These are phyloP conservation scores for Aculops lycopersici DNA, from an alignment of 1,140 invertebrate species.

Conservation along the genomic window DNA sequence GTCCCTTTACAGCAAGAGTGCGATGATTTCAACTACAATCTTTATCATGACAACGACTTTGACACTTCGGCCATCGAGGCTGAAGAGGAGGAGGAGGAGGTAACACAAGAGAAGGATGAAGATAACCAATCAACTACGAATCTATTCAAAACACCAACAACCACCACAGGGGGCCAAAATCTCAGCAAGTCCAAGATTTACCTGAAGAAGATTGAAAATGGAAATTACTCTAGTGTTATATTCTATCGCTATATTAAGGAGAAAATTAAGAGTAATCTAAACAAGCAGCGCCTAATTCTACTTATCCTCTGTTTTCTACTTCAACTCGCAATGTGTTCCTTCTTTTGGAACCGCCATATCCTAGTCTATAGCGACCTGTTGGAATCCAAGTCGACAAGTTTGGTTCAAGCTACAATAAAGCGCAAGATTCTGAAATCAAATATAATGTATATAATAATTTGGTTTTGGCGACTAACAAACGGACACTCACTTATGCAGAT, in stretches of 20 bases:
- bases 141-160: not conserved
- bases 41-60: not conserved
- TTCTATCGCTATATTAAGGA: conserved; percentile 18
- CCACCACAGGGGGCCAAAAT: not conserved
- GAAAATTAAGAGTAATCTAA: conserved; percentile 9
- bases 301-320: conserved; percentile 29
- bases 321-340: conserved; percentile 31
- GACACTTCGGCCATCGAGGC: not conserved
- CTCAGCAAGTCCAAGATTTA: not conserved
- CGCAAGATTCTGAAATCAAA: conserved; percentile 21
- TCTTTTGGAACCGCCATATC: conserved; percentile 45
- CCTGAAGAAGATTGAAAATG: not conserved
- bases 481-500: conserved; percentile 40
- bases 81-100: not conserved
- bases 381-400: conserved; percentile 16
- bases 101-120: not conserved
- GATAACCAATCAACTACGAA: not conserved
- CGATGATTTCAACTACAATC: too few relatives aligned
- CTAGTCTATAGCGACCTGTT: conserved; percentile 35
- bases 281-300: conserved; percentile 24
- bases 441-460: conserved; percentile 34
- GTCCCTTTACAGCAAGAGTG: not conserved
- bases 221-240: conserved; percentile 11
- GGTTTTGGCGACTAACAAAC: conserved; percentile 40
- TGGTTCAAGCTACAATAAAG: conserved; percentile 15